A percentile compares a stretch with the other conserved stretches of the same genome.
phyloP scores from a whole-genome alignment of 2,888 invertebrate genomes.

The Heteromyza rotundicornis region DNA sequence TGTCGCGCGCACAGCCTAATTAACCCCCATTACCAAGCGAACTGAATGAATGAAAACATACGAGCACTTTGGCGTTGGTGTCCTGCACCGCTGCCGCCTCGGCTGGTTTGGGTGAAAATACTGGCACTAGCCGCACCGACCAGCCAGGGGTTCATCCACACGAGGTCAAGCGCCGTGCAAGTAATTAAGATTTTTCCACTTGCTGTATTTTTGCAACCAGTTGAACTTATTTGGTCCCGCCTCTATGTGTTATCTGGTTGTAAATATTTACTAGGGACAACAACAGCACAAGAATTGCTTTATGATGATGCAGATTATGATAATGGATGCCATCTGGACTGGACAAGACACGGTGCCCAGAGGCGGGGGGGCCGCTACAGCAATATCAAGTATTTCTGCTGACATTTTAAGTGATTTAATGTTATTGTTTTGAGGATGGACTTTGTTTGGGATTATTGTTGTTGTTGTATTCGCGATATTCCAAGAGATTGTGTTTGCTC shows the following conservation, averaged over 20 bases:
- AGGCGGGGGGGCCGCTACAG: too few relatives aligned
- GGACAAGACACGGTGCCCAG: constrained; percentile 30
- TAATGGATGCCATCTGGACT: constrained; percentile 57
- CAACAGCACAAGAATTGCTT: constrained; percentile 41
- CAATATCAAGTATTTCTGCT: constrained; percentile 30
- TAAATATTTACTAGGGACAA: constrained; percentile 9
- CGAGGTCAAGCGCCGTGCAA: constrained; percentile 31
- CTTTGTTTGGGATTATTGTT: constrained; percentile 6
- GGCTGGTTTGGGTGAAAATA: neutral
- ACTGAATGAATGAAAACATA: constrained; percentile 19
- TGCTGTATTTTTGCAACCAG: constrained; percentile 14
- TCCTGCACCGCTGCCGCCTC: neutral
- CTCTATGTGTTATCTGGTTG: neutral
- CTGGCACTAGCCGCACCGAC: neutral
- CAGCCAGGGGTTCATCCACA: constrained; percentile 24
- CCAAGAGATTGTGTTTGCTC: too few relatives aligned
- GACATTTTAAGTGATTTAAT: constrained; percentile 61
- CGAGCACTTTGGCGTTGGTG: neutral
- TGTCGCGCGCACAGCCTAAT: constrained; percentile 43
- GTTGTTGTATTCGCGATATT: constrained; percentile 15
- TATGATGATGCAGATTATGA: constrained; percentile 56
- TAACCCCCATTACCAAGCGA: constrained; percentile 35
- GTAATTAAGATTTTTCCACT: constrained; percentile 40
- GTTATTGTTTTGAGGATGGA: constrained; percentile 47
- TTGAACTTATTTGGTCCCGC: neutral